phyloP scores from a whole-genome alignment of 2,888 invertebrate species.

The Prosopocoilus inquinatus region DNA sequence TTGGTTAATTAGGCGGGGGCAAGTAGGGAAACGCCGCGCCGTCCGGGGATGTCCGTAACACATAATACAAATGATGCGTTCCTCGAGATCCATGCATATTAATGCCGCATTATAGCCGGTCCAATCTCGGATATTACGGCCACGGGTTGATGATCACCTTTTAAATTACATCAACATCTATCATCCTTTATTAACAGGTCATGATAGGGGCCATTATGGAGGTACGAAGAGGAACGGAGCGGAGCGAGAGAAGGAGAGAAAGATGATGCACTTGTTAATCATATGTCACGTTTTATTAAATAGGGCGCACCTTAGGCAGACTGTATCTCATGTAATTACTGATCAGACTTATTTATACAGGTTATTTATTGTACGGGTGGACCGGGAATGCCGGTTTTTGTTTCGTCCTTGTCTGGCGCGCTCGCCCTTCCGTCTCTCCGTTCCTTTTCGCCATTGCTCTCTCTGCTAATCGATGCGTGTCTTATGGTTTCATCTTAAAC shows the following conservation, averaged over 20 bases:
- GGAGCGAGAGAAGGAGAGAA: constrained; percentile 8
- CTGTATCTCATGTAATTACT: constrained; percentile 33
- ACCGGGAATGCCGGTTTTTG: not conserved
- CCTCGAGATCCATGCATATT: constrained; percentile 39
- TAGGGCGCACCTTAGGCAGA: constrained; percentile 37
- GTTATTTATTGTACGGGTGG: constrained; percentile 30
- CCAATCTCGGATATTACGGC: constrained; percentile 21
- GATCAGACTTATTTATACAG: constrained; percentile 35
- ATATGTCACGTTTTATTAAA: constrained; percentile 44
- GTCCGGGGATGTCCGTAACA: too few relatives aligned
- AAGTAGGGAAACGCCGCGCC: too few relatives aligned
- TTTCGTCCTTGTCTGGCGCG: not conserved
- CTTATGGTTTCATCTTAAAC: too few relatives aligned
- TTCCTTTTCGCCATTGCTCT: too few relatives aligned
- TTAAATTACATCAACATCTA: constrained; percentile 32
- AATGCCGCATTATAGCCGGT: constrained; percentile 30
- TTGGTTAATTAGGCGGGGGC: too few relatives aligned
- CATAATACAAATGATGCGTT: constrained; percentile 33
- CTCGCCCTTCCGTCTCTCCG: not conserved
- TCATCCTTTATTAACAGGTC: constrained; percentile 26
- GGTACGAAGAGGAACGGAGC: constrained; percentile 16
- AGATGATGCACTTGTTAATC: constrained; percentile 41
- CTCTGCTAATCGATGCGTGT: too few relatives aligned
- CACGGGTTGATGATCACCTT: constrained; percentile 34
- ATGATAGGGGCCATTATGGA: constrained; percentile 28